These are phyloP conservation scores for Alectura lathami DNA, from an alignment of 2,113 vertebrate species.

Conservation along the genomic window DNA sequence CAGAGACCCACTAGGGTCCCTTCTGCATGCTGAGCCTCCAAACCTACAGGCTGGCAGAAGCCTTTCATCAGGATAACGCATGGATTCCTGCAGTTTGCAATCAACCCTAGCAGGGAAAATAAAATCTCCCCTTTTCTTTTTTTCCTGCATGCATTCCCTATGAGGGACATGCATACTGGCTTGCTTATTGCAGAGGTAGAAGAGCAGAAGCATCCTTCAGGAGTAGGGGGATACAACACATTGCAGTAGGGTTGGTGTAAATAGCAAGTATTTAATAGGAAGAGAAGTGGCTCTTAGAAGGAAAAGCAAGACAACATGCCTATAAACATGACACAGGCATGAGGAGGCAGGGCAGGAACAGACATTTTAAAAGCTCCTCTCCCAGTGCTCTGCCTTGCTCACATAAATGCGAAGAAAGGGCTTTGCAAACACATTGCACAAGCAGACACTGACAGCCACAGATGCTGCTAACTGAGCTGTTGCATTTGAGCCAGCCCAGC, in stretches of 20 bases:
- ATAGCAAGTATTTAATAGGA: background rate
- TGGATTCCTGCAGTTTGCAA: background rate
- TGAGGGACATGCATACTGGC: background rate
- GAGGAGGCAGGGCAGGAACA: background rate
- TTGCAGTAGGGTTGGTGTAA: background rate
- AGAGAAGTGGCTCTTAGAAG: background rate
- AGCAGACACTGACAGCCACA: background rate
- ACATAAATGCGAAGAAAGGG: background rate
- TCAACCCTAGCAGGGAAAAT: background rate
- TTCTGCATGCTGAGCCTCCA: background rate
- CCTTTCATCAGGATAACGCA: background rate
- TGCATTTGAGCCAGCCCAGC: background rate
- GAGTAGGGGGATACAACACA: background rate
- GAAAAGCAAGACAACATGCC: background rate
- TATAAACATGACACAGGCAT: background rate
- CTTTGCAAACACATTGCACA: background rate
- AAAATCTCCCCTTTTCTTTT: background rate
- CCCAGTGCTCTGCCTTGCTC: background rate
- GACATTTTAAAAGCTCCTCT: conserved; percentile 40
- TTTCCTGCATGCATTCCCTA: background rate
- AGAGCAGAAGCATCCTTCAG: background rate
- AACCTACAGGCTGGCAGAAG: background rate
- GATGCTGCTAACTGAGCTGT: background rate
- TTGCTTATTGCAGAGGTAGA: background rate
- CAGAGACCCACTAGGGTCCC: background rate